phyloP scores from a whole-genome alignment of 1,140 invertebrate species.

The Sycophaga agraensis region DNA sequence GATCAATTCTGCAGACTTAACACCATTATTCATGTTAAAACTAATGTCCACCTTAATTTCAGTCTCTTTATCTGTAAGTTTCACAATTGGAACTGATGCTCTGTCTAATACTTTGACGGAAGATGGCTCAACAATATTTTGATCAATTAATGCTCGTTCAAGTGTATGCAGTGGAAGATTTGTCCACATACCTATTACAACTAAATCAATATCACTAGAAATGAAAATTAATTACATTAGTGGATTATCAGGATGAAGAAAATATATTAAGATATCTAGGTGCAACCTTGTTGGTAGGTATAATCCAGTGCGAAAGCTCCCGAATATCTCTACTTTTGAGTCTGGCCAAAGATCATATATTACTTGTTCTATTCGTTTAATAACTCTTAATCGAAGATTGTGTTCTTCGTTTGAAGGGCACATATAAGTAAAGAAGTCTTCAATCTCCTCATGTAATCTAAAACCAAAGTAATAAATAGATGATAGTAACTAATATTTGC shows the following conservation, averaged over 20 bases:
- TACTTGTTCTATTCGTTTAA: conserved; percentile 82
- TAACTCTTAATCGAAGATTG: conserved; percentile 79
- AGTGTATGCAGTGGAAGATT: conserved; percentile 86
- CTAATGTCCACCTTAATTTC: conserved; percentile 96
- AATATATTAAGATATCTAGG: background rate
- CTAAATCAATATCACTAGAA: conserved; percentile 94
- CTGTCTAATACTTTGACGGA: conserved; percentile 95
- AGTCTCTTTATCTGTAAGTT: conserved; percentile 92
- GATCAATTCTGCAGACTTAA: conserved; percentile 93
- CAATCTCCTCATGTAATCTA: conserved; percentile 94
- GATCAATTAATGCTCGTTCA: conserved; percentile 84
- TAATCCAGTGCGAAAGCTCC: conserved; percentile 90
- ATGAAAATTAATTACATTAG: conserved; percentile 21
- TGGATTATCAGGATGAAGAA: background rate
- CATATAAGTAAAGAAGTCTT: conserved; percentile 95
- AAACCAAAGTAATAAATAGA: no score
- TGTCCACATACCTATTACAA: conserved; percentile 94
- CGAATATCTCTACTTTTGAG: conserved; percentile 92
- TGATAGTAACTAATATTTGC: no score
- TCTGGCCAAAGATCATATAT: conserved; percentile 87
- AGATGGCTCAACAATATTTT: conserved; percentile 82
- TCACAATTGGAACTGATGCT: conserved; percentile 96
- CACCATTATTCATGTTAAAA: conserved; percentile 96
- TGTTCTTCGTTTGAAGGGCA: conserved; percentile 88
- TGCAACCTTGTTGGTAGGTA: conserved; percentile 86